These are phyloP conservation scores for Cherax destructor DNA, from an alignment of 1,140 invertebrate species.

Conservation along the genomic window DNA sequence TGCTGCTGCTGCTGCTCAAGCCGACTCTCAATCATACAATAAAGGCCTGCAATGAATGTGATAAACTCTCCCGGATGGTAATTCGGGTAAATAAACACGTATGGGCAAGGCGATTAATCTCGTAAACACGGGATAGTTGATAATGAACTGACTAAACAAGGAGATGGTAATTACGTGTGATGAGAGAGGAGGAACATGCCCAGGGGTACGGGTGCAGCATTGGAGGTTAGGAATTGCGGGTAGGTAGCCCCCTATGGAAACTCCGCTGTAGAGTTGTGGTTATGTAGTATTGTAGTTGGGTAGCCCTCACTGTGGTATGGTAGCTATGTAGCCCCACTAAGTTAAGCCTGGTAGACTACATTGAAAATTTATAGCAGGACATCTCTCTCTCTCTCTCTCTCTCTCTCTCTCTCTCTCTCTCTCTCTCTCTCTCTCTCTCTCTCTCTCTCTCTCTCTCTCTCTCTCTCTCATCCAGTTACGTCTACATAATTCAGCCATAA, in stretches of 20 bases:
- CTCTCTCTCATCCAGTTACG: neutral
- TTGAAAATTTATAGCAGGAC: neutral
- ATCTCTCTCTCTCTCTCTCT: neutral
- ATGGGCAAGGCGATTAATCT: neutral
- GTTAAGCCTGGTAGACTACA: neutral
- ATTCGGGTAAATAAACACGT: neutral
- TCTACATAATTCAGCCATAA: too few species aligned
- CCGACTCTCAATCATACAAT: neutral
- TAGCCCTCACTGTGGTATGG: too few species aligned
- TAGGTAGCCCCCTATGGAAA: neutral
- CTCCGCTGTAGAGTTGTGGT: neutral
- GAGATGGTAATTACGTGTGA: neutral
- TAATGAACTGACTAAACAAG: slow-evolving; percentile 14
- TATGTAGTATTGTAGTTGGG: neutral
- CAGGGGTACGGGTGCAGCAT: neutral
- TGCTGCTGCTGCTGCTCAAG: neutral
- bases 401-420: slow-evolving; percentile 8
- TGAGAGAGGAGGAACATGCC: neutral
- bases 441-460: too few species aligned
- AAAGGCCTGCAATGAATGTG: neutral
- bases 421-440: neutral
- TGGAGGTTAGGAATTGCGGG: neutral
- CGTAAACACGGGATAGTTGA: neutral
- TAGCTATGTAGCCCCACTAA: neutral
- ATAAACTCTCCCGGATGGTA: neutral